These are phyloP conservation scores for Odontothrips loti DNA, from an alignment of 2,888 invertebrate genomes.

Conservation along the genomic window DNA sequence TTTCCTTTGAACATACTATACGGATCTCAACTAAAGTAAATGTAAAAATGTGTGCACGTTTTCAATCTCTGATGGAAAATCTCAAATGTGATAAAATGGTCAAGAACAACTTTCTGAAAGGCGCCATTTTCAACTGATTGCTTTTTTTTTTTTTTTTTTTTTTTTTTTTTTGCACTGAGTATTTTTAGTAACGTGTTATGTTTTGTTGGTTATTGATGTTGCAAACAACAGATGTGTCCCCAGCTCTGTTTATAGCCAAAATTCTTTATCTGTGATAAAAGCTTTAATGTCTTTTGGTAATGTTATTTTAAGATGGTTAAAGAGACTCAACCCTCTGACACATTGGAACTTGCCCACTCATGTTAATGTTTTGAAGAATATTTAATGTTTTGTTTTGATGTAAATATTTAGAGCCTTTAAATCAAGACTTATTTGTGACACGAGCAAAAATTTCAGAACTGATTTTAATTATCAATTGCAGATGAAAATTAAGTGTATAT, in stretches of 20 bases:
- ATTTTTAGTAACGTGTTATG: not conserved
- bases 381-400: no score
- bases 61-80: no score
- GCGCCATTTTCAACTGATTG: not conserved
- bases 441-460: not conserved
- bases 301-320: not conserved
- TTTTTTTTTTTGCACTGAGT: no score
- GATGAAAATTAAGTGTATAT: not conserved
- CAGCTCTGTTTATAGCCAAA: not conserved
- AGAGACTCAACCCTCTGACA: not conserved
- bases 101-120: not conserved
- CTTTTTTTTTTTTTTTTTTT: not conserved
- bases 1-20: no score
- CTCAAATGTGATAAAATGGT: no score
- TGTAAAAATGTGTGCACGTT: no score
- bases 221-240: not conserved
- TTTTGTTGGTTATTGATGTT: not conserved
- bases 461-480: not conserved
- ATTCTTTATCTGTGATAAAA: constrained; percentile 15
- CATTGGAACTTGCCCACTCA: no score
- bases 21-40: no score
- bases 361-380: no score
- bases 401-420: no score
- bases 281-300: not conserved
- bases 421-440: no score